A percentile compares a stretch with the other conserved stretches of the same genome.
Evolutionary conservation across 2,113 vertebrate genomes (phyloP).

Genomic region (Promerops cafer): DNA sequence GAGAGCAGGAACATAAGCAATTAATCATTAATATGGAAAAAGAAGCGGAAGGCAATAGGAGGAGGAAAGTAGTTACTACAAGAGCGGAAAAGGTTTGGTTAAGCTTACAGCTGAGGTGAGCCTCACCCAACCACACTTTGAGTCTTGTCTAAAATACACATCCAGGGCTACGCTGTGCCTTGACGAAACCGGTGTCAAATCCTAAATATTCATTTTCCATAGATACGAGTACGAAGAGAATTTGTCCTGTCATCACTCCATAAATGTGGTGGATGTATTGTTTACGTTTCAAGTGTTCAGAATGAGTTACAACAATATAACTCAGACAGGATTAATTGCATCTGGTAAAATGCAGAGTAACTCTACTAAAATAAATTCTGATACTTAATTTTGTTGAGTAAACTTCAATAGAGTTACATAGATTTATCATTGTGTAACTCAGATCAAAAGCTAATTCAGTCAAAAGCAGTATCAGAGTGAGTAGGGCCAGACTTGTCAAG

Average conservation of each 20-base stretch:
- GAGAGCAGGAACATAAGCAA: background rate
- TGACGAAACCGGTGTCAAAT: background rate
- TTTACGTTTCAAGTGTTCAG: background rate
- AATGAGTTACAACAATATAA: background rate
- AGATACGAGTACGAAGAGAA: background rate
- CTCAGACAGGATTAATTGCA: background rate
- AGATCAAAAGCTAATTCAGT: background rate
- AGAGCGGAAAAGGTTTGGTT: background rate
- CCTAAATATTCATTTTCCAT: background rate
- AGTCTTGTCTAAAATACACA: background rate
- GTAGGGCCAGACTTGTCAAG: background rate
- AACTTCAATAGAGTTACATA: background rate
- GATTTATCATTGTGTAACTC: background rate
- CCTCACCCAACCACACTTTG: background rate
- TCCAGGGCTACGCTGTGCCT: background rate
- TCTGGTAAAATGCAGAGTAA: background rate
- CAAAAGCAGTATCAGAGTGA: background rate
- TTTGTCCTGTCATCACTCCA: background rate
- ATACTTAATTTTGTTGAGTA: background rate
- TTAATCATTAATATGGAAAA: conserved; percentile 36
- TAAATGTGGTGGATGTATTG: background rate
- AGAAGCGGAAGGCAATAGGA: background rate
- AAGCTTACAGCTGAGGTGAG: background rate
- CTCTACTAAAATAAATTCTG: background rate
- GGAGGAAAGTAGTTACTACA: background rate